phyloP scores from a whole-genome alignment of 2,113 vertebrate species.

The Catharus fuscescens region DNA sequence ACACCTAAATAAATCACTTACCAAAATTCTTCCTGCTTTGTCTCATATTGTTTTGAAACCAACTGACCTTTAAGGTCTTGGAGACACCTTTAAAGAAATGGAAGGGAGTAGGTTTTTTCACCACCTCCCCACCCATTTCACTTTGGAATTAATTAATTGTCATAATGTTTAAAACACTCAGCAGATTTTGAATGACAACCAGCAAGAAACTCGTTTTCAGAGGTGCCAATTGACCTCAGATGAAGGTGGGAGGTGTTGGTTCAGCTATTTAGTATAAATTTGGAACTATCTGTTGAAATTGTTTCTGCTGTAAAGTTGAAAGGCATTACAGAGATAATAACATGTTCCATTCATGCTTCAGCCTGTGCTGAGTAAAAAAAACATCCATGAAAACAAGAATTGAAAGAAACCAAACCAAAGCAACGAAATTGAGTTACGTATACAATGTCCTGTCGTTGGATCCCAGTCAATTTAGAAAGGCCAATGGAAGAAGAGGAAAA shows the following conservation, averaged over 20 bases:
- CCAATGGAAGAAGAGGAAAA: not conserved
- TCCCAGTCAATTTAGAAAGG: not conserved
- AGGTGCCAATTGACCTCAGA: not conserved
- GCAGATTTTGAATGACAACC: not conserved
- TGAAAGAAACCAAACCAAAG: not conserved
- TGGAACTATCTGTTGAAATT: not conserved
- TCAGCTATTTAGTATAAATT: not conserved
- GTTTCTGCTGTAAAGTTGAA: not conserved
- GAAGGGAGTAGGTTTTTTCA: not conserved
- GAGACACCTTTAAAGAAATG: not conserved
- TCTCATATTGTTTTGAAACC: not conserved
- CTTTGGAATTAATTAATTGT: not conserved
- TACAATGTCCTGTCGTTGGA: not conserved
- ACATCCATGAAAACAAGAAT: not conserved
- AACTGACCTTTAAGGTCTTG: not conserved
- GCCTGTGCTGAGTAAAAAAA: not conserved
- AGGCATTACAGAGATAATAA: not conserved
- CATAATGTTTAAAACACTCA: not conserved
- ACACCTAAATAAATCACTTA: not conserved
- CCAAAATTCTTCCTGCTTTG: not conserved
- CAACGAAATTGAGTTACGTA: not conserved
- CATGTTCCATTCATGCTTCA: not conserved
- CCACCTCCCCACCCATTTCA: not conserved
- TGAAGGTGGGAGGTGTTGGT: not conserved
- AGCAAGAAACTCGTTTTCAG: not conserved